Evolutionary conservation across 1,140 invertebrate genomes (phyloP).

Genomic region (Drosophila truncata): DNA sequence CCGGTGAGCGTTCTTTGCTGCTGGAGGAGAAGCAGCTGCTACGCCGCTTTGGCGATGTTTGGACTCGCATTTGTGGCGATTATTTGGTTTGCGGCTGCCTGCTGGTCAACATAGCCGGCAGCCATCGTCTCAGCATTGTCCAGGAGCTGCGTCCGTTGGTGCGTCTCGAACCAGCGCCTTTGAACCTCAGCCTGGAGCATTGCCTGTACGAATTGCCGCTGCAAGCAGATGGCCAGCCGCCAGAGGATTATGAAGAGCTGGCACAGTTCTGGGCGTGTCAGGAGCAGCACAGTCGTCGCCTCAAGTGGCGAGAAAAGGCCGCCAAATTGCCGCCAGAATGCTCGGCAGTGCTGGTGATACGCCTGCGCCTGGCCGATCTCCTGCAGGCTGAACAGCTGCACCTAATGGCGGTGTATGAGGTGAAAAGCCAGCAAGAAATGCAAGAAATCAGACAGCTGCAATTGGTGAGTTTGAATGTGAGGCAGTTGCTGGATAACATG

Average conservation of each 20-base stretch:
- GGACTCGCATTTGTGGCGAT: conserved; percentile 61
- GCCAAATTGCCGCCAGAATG: conserved; percentile 49
- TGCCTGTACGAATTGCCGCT: conserved; percentile 64
- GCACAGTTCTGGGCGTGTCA: conserved; percentile 72
- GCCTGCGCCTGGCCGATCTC: conserved; percentile 47
- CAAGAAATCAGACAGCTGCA: conserved; percentile 39
- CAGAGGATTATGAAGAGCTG: conserved; percentile 56
- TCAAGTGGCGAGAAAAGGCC: conserved; percentile 33
- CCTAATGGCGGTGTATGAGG: conserved; percentile 48
- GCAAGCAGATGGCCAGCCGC: conserved; percentile 43
- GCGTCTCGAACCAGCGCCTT: neutral
- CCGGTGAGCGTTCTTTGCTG: conserved; percentile 51
- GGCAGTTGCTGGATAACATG: conserved; percentile 24
- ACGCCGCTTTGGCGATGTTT: conserved; percentile 61
- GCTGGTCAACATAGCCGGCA: conserved; percentile 47
- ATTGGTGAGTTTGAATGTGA: conserved; percentile 47
- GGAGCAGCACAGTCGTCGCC: conserved; percentile 35
- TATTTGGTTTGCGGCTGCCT: conserved; percentile 50
- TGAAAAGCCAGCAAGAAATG: neutral
- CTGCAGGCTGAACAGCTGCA: conserved; percentile 39
- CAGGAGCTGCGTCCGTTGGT: conserved; percentile 52
- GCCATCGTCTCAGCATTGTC: conserved; percentile 29
- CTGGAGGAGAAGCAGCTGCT: conserved; percentile 69
- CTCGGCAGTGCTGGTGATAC: conserved; percentile 52
- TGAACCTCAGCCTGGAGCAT: conserved; percentile 28